Base-by-base conservation (phyloP, 2,888 invertebrate species). In the Odontothrips loti region DNA sequence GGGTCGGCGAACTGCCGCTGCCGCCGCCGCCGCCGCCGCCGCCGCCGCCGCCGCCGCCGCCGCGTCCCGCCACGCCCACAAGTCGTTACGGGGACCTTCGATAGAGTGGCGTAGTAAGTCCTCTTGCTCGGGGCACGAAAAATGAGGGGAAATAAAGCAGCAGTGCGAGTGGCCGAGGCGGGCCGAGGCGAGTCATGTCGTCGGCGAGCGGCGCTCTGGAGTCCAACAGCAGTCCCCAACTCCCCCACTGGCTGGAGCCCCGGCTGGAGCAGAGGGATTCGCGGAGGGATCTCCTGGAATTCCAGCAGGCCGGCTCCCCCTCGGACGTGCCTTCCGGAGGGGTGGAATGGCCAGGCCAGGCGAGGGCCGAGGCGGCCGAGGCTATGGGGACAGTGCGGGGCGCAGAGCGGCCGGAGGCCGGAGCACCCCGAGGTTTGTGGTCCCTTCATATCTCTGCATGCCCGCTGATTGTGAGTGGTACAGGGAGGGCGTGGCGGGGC, bases 71-170 rank as follows among this genome's bases (percentile, higher is more conserved):
- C 68, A 8, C 68, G 68, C 68, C 68, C 27, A 6, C 68, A 75
- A 75, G 68, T 27, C 68, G 68, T 75, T 75, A 75, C 68, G 68
- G 58, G 34, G 58, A 58, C 58, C 17, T 10, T n/a, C 58, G 58
- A 58, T 58, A 17, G 51, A 51, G 15, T 12, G 51, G 51, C 51
- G 51, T 12, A 20, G 15, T 51, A 51, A 20, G 51, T 51, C 20
- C 9, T 20, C 51, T 20, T 51, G 51, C 51, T 51, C 20, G 58
- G 34, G 20, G 58, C 58, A 4, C 58, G 58, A 58, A 58, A 58
- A 58, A 58, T 58, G 58, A 58, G 58, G 17, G 58, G 58, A 17
- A 43, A 58, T 58, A 58, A 58, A 58, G 17, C 58, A 51, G 51
- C n/a, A 17, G 58, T 20, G 58, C 58, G 20, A 58, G 58, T 58